A percentile compares a stretch with the other conserved stretches of the same genome.
These are phyloP conservation scores for Ascaphus truei DNA, from an alignment of 2,113 vertebrate genomes.

Conservation along the genomic window DNA sequence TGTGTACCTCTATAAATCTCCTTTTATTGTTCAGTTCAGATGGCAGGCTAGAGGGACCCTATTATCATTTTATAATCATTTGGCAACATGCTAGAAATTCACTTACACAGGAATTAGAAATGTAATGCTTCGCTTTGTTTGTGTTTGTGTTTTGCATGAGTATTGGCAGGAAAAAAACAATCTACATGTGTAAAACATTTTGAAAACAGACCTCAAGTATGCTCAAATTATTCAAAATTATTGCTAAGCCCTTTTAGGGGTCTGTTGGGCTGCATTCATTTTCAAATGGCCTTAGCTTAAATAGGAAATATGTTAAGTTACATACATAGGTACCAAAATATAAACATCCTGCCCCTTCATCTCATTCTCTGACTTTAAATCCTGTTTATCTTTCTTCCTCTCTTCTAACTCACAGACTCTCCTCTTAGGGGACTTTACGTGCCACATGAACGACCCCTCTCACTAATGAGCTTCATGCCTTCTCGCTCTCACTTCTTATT, in stretches of 20 bases:
- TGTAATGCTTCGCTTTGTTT: background rate
- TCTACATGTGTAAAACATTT: slow-evolving; percentile 27
- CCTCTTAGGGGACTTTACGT: too few species aligned
- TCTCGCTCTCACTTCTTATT: too few species aligned
- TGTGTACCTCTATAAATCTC: slow-evolving; percentile 49
- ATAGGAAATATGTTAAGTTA: too few species aligned
- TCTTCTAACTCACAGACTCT: too few species aligned
- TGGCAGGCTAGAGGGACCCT: slow-evolving; percentile 39
- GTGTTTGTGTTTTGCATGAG: slow-evolving; percentile 15
- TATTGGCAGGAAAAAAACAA: slow-evolving; percentile 28
- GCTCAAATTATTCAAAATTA: background rate
- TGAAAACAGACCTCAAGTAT: background rate
- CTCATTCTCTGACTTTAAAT: too few species aligned
- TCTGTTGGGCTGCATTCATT: too few species aligned
- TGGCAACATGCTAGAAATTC: slow-evolving; percentile 36
- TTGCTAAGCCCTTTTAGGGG: background rate
- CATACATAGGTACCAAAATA: too few species aligned
- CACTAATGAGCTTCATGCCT: too few species aligned
- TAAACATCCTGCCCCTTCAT: too few species aligned
- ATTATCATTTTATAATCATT: slow-evolving; percentile 44
- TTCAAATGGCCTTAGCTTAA: too few species aligned
- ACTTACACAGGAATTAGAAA: slow-evolving; percentile 44
- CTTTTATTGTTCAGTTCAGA: slow-evolving; percentile 42
- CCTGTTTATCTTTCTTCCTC: too few species aligned
- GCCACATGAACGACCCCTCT: too few species aligned